These are phyloP conservation scores for Dioctria linearis DNA, from an alignment of 2,888 invertebrate genomes.

Conservation along the genomic window DNA sequence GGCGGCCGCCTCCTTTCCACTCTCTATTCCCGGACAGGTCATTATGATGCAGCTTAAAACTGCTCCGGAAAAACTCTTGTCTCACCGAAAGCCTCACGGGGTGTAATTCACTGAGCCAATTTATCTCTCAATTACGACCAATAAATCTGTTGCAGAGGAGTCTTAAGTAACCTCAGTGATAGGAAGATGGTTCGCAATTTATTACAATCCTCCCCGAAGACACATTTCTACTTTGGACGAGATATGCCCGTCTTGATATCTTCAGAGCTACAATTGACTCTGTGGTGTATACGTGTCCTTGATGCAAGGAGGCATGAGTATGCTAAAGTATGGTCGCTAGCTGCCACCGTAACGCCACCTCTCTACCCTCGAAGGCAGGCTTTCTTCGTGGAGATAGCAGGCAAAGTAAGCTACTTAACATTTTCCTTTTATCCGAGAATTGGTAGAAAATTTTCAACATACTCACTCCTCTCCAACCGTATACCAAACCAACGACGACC, in stretches of 20 bases:
- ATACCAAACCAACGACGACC: background rate
- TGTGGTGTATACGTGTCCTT: background rate
- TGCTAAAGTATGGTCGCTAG: background rate
- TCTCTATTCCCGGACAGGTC: background rate
- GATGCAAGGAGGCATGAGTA: background rate
- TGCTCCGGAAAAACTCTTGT: background rate
- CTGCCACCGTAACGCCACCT: background rate
- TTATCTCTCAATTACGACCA: constrained; percentile 44
- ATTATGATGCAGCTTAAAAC: background rate
- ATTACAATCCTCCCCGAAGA: constrained; percentile 21
- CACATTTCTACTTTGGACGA: constrained; percentile 7
- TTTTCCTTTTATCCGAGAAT: background rate
- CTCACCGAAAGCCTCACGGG: background rate
- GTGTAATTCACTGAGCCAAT: constrained; percentile 14
- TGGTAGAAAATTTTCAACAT: too few species aligned
- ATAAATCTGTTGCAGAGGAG: constrained; percentile 33
- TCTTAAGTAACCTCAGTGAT: constrained; percentile 38
- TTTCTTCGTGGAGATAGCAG: background rate
- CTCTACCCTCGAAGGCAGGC: background rate
- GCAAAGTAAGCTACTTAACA: background rate
- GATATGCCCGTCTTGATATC: constrained; percentile 1
- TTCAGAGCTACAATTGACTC: constrained; percentile 19
- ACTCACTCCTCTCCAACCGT: background rate
- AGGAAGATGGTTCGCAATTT: constrained; percentile 8
- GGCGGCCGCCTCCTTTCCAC: background rate